A percentile compares a stretch with the other conserved stretches of the same genome.
Conservation (phyloP, 2,888 invertebrate genomes). For the Latrodectus hesperus region DNA sequence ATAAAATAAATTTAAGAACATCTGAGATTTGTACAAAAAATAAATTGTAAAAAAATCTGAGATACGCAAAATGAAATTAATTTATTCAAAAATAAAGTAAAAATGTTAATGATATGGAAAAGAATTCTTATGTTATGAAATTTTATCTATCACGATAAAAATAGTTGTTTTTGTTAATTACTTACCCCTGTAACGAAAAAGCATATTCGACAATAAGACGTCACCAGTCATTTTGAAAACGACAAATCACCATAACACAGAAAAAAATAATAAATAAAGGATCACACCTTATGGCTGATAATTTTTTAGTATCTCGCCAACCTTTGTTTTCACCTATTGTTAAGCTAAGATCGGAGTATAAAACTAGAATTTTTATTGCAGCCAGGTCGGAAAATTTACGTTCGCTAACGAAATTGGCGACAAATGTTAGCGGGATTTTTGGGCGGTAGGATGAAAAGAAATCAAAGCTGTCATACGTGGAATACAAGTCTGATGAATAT, state of each 20-base stretch:
- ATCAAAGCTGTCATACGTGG: slow-evolving; percentile 37
- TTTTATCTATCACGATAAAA: too few species aligned
- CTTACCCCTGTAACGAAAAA: slow-evolving; percentile 61
- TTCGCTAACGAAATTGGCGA: background rate
- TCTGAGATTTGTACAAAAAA: too few species aligned
- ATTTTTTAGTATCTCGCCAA: too few species aligned
- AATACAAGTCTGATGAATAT: slow-evolving; percentile 32
- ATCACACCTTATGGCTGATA: background rate
- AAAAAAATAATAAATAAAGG: background rate
- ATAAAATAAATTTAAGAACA: too few species aligned
- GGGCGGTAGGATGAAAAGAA: background rate
- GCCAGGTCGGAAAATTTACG: slow-evolving; percentile 26
- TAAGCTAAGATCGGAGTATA: too few species aligned
- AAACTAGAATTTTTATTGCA: background rate
- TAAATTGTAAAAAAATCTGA: too few species aligned
- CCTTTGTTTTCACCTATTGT: too few species aligned
- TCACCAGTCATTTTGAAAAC: slow-evolving; percentile 47
- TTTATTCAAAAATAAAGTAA: too few species aligned
- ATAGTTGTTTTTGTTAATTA: background rate
- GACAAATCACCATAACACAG: slow-evolving; percentile 31
- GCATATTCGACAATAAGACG: slow-evolving; percentile 48
- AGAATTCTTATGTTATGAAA: too few species aligned
- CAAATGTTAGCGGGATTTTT: background rate
- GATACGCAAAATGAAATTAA: too few species aligned
- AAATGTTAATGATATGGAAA: too few species aligned